Conservation (phyloP, 2,888 invertebrate genomes). For the Heteromurus nitidus region DNA sequence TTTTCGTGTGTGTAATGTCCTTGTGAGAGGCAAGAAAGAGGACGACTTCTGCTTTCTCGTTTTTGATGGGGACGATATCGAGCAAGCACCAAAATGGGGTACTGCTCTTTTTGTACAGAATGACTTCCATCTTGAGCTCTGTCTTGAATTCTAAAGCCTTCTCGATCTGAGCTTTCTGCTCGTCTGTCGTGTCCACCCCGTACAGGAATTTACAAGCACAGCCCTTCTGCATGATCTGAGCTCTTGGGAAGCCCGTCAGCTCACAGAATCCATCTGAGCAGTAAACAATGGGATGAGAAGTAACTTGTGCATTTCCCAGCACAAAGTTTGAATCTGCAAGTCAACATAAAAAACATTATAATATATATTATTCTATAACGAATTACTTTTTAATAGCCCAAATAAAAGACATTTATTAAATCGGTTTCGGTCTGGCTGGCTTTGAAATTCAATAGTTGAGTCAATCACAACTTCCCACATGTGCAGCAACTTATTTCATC, state of each 20-base stretch:
- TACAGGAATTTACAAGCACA: constrained; percentile 96
- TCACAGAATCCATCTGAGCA: constrained; percentile 98
- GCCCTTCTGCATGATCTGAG: constrained; percentile 97
- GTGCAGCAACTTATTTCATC: too few relatives aligned
- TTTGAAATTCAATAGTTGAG: too few relatives aligned
- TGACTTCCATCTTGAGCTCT: constrained; percentile 94
- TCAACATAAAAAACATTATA: background rate
- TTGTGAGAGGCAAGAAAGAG: constrained; percentile 97
- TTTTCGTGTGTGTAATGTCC: constrained; percentile 94
- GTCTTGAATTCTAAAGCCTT: constrained; percentile 91
- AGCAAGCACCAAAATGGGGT: constrained; percentile 95
- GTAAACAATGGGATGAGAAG: constrained; percentile 92
- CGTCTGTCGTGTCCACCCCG: constrained; percentile 91
- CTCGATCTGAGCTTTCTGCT: constrained; percentile 92
- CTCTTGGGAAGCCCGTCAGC: constrained; percentile 93
- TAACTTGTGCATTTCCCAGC: constrained; percentile 95
- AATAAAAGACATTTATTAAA: too few relatives aligned
- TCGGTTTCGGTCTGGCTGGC: background rate
- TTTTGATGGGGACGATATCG: constrained; percentile 98
- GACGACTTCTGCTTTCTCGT: constrained; percentile 97
- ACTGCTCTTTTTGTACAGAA: constrained; percentile 95
- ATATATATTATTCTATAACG: background rate
- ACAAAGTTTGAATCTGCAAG: constrained; percentile 95
- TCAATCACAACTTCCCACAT: too few relatives aligned
- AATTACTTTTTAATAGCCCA: too few relatives aligned